phyloP scores from a whole-genome alignment of 2,113 vertebrate genomes.

The Misgurnus mizolepis region DNA sequence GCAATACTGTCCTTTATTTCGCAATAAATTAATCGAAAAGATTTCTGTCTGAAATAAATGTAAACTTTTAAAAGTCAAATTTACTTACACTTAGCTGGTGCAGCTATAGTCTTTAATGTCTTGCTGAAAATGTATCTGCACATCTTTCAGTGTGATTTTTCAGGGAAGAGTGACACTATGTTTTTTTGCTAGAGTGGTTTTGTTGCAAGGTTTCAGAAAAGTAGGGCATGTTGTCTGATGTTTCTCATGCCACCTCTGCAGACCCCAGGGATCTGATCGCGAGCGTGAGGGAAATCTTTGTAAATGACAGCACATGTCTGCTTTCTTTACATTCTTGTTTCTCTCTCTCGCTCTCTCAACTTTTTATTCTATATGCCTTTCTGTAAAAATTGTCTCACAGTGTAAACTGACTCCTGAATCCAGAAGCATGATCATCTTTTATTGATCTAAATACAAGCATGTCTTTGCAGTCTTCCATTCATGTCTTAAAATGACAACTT shows the following conservation, averaged over 20 bases:
- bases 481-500: too few species aligned
- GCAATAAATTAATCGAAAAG: too few species aligned
- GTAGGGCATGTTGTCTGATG: conserved; percentile 37
- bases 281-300: conserved; percentile 20
- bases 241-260: conserved; percentile 28
- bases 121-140: neutral
- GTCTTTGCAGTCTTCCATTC: too few species aligned
- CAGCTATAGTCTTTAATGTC: neutral
- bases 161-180: neutral
- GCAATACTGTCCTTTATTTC: too few species aligned
- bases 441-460: too few species aligned
- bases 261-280: conserved; percentile 18
- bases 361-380: neutral
- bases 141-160: neutral
- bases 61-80: too few species aligned
- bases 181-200: conserved; percentile 19
- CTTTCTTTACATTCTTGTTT: neutral
- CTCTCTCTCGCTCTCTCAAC: neutral
- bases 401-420: too few species aligned
- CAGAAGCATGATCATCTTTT: too few species aligned
- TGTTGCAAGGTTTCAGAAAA: conserved; percentile 37
- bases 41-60: too few species aligned
- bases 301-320: conserved; percentile 9
- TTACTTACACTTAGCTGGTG: too few species aligned
- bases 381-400: too few species aligned